Evolutionary conservation across 2,888 invertebrate genomes (phyloP).

Genomic region (Tiliacea citrago): DNA sequence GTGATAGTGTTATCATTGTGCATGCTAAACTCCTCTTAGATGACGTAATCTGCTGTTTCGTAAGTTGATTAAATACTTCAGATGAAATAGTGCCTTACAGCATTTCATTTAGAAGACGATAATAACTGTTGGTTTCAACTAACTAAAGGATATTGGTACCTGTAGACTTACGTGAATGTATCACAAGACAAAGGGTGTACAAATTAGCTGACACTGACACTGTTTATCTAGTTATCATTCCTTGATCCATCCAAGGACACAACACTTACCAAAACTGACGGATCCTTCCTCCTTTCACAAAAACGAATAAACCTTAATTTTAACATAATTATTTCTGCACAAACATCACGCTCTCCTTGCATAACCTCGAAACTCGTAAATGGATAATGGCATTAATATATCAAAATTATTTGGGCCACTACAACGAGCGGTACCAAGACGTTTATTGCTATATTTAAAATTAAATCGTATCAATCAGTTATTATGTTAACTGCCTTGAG

Average conservation of each 20-base stretch:
- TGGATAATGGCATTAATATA: slow-evolving; percentile 48
- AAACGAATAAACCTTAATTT: slow-evolving; percentile 45
- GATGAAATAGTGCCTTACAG: no score
- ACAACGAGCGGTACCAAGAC: slow-evolving; percentile 36
- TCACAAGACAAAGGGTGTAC: background rate
- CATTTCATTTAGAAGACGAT: background rate
- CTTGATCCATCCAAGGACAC: background rate
- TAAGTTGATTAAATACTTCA: background rate
- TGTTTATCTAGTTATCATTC: background rate
- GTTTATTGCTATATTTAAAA: slow-evolving; percentile 62
- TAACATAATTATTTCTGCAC: slow-evolving; percentile 17
- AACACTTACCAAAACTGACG: slow-evolving; percentile 19
- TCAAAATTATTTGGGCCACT: slow-evolving; percentile 56
- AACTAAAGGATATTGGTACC: background rate
- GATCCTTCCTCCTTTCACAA: slow-evolving; percentile 28
- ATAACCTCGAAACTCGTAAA: slow-evolving; percentile 48
- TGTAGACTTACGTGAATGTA: background rate
- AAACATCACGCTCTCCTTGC: slow-evolving; percentile 26
- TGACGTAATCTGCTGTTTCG: no score
- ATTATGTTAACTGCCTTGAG: slow-evolving; percentile 63
- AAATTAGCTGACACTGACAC: background rate
- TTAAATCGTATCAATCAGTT: slow-evolving; percentile 58
- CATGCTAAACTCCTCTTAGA: no score
- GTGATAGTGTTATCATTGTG: background rate
- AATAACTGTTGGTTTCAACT: background rate